Percentiles rank a stretch among this genome's conserved stretches.
Evolutionary conservation across 2,888 invertebrate species (phyloP).

Genomic region (Erebia palarica): DNA sequence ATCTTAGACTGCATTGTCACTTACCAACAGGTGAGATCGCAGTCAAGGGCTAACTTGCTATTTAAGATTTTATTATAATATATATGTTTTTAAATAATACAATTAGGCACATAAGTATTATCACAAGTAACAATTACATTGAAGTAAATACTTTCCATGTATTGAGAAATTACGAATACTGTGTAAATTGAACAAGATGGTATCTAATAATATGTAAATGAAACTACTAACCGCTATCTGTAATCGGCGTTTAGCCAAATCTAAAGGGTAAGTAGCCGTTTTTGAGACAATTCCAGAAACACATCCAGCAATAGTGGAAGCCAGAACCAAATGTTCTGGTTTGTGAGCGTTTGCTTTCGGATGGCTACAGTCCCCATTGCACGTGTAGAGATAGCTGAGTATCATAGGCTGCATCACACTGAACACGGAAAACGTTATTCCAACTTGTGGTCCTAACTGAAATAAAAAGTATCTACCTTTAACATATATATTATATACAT

Average conservation of each 20-base stretch:
- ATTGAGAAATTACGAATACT: too few species aligned
- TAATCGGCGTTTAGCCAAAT: conserved; percentile 91
- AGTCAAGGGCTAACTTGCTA: too few species aligned
- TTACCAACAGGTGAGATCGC: too few species aligned
- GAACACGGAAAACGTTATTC: conserved; percentile 67
- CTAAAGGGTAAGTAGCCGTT: conserved; percentile 92
- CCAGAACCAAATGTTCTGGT: conserved; percentile 57
- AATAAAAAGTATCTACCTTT: conserved; percentile 34
- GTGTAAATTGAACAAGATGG: too few species aligned
- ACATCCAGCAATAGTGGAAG: conserved; percentile 83
- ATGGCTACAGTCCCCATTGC: conserved; percentile 37
- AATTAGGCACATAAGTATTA: too few species aligned
- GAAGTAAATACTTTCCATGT: too few species aligned
- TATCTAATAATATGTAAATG: neutral
- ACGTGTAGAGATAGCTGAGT: conserved; percentile 45
- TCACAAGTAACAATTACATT: too few species aligned
- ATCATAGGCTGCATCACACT: conserved; percentile 55
- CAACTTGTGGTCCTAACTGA: conserved; percentile 70
- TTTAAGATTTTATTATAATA: too few species aligned
- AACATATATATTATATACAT: too few species aligned
- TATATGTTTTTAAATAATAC: too few species aligned
- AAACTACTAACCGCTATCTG: conserved; percentile 86
- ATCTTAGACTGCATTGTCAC: too few species aligned
- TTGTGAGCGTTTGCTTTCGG: conserved; percentile 43
- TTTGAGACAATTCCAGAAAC: conserved; percentile 90